phyloP scores from a whole-genome alignment of 2,797 vertebrate species.

The Cyprinodon diabolis region DNA sequence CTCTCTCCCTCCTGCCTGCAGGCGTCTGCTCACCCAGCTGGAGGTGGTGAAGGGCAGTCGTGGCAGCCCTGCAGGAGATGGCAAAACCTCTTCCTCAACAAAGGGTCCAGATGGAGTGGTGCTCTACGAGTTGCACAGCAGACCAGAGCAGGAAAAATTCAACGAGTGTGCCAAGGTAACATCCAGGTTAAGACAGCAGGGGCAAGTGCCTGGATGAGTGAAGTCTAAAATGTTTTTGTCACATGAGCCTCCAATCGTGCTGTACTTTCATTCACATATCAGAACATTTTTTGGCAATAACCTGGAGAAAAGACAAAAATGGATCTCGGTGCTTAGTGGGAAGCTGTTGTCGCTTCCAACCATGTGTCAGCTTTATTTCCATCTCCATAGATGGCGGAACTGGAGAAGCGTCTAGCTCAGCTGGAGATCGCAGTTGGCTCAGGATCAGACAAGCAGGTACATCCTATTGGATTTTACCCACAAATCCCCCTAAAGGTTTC shows the following conservation, averaged over 20 bases:
- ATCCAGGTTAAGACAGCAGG: conserved; percentile 12
- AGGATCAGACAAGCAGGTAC: conserved; percentile 90
- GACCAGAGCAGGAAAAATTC: conserved; percentile 94
- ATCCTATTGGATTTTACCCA: conserved; percentile 18
- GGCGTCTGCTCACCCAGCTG: conserved; percentile 92
- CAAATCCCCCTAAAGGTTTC: conserved; percentile 8
- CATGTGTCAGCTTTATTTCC: conserved; percentile 39
- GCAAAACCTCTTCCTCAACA: conserved; percentile 51
- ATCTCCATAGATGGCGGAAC: conserved; percentile 84
- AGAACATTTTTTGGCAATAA: conserved; percentile 34
- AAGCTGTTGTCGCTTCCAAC: conserved; percentile 40
- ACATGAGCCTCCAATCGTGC: neutral
- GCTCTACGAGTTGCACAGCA: conserved; percentile 92
- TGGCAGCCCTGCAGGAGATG: conserved; percentile 60
- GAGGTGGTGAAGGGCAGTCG: conserved; percentile 85
- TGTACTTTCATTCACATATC: conserved; percentile 35
- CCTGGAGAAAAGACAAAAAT: conserved; percentile 22
- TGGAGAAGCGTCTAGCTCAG: conserved; percentile 92
- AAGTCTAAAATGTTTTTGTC: conserved; percentile 13
- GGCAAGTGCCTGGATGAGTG: conserved; percentile 25
- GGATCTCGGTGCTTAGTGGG: conserved; percentile 28
- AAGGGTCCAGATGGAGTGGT: conserved; percentile 81
- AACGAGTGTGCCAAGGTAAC: conserved; percentile 90
- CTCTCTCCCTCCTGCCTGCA: conserved; percentile 53
- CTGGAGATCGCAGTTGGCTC: conserved; percentile 89